Percentiles rank a stretch among this genome's conserved stretches.
Evolutionary conservation across 2,113 vertebrate genomes (phyloP).

Genomic region (Syrrhaptes paradoxus): DNA sequence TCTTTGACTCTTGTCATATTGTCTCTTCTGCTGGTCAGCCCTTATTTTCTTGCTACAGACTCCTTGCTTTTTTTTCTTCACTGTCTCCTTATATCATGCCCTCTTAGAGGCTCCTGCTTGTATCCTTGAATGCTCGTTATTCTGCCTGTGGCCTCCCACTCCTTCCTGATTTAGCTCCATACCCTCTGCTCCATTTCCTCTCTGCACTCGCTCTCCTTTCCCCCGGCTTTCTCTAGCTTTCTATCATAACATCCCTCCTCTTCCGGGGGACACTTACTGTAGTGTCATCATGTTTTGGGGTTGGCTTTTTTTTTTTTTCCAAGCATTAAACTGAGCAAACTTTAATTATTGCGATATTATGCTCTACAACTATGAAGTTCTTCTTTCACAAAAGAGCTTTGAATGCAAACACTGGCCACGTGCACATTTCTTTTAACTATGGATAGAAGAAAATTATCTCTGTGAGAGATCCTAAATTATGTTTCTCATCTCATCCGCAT

Average conservation of each 20-base stretch:
- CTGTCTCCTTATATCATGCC: neutral
- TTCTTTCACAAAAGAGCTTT: neutral
- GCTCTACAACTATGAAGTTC: neutral
- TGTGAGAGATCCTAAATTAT: neutral
- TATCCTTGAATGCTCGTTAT: neutral
- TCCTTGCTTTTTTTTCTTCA: neutral
- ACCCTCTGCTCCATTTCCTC: neutral
- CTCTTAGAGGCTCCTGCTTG: neutral
- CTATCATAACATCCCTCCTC: neutral
- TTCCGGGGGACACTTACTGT: neutral
- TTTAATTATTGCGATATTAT: neutral
- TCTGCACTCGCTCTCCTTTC: neutral
- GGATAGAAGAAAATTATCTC: neutral
- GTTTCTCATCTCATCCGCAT: neutral
- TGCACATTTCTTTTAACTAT: neutral
- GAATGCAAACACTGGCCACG: neutral
- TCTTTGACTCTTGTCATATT: neutral
- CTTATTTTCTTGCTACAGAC: neutral
- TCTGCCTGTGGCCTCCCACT: neutral
- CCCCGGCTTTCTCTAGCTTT: neutral
- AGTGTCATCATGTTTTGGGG: neutral
- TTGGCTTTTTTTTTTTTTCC: neutral
- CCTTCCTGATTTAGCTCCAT: neutral
- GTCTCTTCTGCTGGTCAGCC: neutral
- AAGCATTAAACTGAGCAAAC: neutral